Evolutionary conservation across 1,140 invertebrate genomes (phyloP).

Genomic region (Drosophila melanica): DNA sequence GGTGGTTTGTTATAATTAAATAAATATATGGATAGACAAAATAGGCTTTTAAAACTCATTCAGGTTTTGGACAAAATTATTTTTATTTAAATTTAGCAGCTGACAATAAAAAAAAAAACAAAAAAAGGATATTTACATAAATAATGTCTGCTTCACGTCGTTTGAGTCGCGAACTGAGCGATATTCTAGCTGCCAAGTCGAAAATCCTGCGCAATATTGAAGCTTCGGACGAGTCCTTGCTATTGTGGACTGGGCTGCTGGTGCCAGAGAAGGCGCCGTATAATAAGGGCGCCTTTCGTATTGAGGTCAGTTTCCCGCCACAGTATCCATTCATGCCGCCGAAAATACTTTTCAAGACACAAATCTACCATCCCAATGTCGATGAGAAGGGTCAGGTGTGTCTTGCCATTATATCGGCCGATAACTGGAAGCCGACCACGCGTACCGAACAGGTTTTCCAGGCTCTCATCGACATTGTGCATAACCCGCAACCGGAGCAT

Average conservation of each 20-base stretch:
- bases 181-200: constrained; percentile 90
- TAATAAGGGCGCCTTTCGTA: constrained; percentile 99
- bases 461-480: constrained; percentile 96
- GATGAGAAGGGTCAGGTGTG: constrained; percentile 99
- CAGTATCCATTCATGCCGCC: constrained; percentile 99
- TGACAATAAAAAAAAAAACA: constrained; percentile 23
- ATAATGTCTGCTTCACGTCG: constrained; percentile 88
- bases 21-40: background rate
- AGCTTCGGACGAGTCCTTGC: constrained; percentile 95
- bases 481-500: constrained; percentile 99
- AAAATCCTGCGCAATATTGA: constrained; percentile 95
- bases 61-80: constrained; percentile 16
- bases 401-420: constrained; percentile 97
- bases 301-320: constrained; percentile 98
- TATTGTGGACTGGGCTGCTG: constrained; percentile 96
- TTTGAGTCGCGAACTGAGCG: constrained; percentile 92
- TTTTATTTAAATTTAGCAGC: constrained; percentile 26
- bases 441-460: constrained; percentile 99
- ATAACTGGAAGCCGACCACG: constrained; percentile 99
- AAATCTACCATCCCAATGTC: constrained; percentile 99
- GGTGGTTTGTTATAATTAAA: constrained; percentile 12
- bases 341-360: constrained; percentile 99
- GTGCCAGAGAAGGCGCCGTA: constrained; percentile 98
- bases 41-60: constrained; percentile 23
- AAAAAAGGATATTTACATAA: constrained; percentile 1